Base-by-base conservation (phyloP, 2,888 invertebrate genomes). In the Pseudococcus viburni region DNA sequence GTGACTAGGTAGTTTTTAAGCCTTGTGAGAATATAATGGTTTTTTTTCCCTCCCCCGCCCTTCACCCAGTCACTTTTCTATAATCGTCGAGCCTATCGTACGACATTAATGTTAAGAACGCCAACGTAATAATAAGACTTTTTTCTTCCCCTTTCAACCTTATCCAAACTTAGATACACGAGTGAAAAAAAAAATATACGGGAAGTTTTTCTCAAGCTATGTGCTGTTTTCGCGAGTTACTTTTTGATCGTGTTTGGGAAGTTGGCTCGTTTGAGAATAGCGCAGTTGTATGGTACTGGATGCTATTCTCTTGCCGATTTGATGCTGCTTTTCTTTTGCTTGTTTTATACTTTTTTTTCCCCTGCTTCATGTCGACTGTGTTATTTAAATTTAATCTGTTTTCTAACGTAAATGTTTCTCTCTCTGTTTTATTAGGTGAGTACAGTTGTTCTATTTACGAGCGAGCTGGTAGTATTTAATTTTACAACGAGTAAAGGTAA, bases 341-440 rank as follows among this genome's bases (percentile, higher is more conserved):
- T 59, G 55, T 55, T 15, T 55, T 12, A 5, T 55, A 17, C 15
- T 55, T 59, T 59, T 19, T 19, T 73, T 73, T n/a, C n/a, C 26
- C 26, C 26, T 33, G 26, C 12, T 26, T 33, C 12, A 15, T 12
- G 22, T 73, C 26, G 68, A 73, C 68, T 33, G 26, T 73, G 68
- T 73, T 73, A 73, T 73, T 73, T 73, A 73, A 73, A 73, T 73
- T 73, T 73, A 73, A 73, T 73, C 33, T 73, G 68, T 73, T 33
- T 73, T 33, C 68, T 26, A 33, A 73, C 11, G 68, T 73, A 33
- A 59, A 59, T 59, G 26, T 33, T 73, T 73, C 26, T 73, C 68
- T 73, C 68, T 73, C 5, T 59, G 19, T 64, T 64, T 51, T 55
- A 15, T 64, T 73, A 73, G 33, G 68, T 33, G 33, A 73, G 68